Conservation (phyloP, 2,888 invertebrate genomes). For the Crioceris asparagi region DNA sequence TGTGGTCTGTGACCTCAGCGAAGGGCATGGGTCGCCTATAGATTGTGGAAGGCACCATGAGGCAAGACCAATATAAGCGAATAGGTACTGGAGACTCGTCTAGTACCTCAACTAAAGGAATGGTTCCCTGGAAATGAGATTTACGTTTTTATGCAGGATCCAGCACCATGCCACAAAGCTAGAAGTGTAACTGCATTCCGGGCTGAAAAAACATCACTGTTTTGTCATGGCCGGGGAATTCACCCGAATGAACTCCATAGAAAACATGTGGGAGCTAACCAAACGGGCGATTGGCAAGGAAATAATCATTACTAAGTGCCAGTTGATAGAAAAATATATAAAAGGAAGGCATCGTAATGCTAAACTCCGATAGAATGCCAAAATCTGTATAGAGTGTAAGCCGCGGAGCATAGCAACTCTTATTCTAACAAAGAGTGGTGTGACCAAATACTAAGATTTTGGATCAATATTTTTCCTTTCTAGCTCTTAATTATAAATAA, state of each 20-base stretch:
- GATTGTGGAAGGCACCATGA: conserved; percentile 4
- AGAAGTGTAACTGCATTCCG: background rate
- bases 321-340: conserved; percentile 1
- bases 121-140: conserved; percentile 4
- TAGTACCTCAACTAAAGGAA: conserved; percentile 5
- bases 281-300: conserved; percentile 3
- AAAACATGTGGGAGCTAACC: conserved; percentile 5
- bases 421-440: background rate
- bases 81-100: conserved; percentile 3
- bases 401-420: background rate
- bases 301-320: conserved; percentile 1
- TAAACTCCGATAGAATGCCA: background rate
- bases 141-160: conserved; percentile 2
- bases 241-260: conserved; percentile 6
- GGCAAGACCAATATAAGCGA: conserved; percentile 3
- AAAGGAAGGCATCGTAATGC: background rate
- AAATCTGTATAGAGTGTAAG: background rate
- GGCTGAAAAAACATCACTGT: background rate
- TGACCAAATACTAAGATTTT: background rate
- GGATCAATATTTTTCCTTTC: too few relatives aligned
- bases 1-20: conserved; percentile 2
- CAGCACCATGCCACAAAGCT: conserved; percentile 4
- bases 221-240: background rate
- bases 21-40: conserved; percentile 2
- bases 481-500: too few relatives aligned